These are phyloP conservation scores for Hylaeus anthracinus DNA, from an alignment of 1,140 invertebrate species.

Conservation along the genomic window DNA sequence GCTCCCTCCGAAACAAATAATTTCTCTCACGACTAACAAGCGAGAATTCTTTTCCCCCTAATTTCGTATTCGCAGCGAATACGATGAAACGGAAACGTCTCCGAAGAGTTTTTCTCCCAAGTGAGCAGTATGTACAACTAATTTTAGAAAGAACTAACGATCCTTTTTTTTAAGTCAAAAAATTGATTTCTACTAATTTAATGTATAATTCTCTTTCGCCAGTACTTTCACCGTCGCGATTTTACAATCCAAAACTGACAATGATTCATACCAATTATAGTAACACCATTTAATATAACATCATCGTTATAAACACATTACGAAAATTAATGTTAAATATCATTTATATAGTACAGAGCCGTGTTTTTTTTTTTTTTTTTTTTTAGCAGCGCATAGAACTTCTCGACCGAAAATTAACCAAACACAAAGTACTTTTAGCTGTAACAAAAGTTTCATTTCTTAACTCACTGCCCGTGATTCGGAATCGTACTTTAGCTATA, in stretches of 20 bases:
- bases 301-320: conserved; percentile 15
- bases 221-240: neutral
- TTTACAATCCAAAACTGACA: neutral
- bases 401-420: conserved; percentile 1
- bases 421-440: neutral
- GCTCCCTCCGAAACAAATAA: neutral
- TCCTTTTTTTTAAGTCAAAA: neutral
- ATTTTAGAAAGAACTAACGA: neutral
- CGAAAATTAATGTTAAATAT: conserved; percentile 25
- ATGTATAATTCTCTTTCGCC: neutral
- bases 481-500: conserved; percentile 24
- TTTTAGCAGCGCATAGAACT: neutral
- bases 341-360: neutral
- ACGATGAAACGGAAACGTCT: neutral
- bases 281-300: conserved; percentile 40
- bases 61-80: neutral
- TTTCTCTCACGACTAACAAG: neutral
- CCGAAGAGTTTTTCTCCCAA: neutral
- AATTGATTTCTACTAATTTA: neutral
- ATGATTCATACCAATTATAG: neutral
- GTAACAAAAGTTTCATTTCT: conserved; percentile 28
- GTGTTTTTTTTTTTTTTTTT: neutral
- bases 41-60: conserved; percentile 27
- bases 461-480: conserved; percentile 6
- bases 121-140: neutral